Evolutionary conservation across 2,113 vertebrate species (phyloP).

Genomic region (Corydoras sp.): DNA sequence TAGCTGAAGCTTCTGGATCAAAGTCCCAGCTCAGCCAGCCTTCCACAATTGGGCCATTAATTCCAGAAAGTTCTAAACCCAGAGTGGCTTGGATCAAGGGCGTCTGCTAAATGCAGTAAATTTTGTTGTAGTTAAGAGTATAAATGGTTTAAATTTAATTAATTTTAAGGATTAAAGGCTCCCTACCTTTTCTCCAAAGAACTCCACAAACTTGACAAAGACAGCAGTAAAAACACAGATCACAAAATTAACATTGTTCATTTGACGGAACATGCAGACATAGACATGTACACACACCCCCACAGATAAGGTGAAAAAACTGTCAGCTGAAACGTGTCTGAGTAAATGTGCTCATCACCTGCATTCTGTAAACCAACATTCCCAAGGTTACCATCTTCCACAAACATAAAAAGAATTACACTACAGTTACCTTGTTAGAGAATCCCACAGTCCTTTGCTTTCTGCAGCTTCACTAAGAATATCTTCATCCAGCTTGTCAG

Average conservation of each 20-base stretch:
- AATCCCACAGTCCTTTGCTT: slow-evolving; percentile 70
- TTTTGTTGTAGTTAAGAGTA: too few relatives aligned
- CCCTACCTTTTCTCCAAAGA: slow-evolving; percentile 75
- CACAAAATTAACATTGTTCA: slow-evolving; percentile 56
- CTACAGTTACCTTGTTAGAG: slow-evolving; percentile 63
- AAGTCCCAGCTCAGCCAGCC: too few relatives aligned
- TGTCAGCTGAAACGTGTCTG: too few relatives aligned
- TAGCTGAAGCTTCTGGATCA: too few relatives aligned
- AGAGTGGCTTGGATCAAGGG: too few relatives aligned
- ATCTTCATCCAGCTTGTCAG: slow-evolving; percentile 69
- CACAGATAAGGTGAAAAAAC: background rate
- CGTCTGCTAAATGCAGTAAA: too few relatives aligned
- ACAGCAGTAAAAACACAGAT: slow-evolving; percentile 66
- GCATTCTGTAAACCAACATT: too few relatives aligned
- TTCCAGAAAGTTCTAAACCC: too few relatives aligned
- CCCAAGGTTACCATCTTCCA: too few relatives aligned
- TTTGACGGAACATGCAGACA: slow-evolving; percentile 39
- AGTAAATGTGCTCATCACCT: too few relatives aligned
- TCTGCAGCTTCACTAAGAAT: slow-evolving; percentile 65
- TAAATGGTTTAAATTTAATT: background rate
- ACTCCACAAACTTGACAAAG: slow-evolving; percentile 73
- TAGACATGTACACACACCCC: slow-evolving; percentile 11
- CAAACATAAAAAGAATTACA: background rate
- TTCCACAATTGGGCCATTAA: too few relatives aligned
- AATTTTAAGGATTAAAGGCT: slow-evolving; percentile 17